These are phyloP conservation scores for Lordiphosa mommai DNA, from an alignment of 1,140 invertebrate genomes.

Conservation along the genomic window DNA sequence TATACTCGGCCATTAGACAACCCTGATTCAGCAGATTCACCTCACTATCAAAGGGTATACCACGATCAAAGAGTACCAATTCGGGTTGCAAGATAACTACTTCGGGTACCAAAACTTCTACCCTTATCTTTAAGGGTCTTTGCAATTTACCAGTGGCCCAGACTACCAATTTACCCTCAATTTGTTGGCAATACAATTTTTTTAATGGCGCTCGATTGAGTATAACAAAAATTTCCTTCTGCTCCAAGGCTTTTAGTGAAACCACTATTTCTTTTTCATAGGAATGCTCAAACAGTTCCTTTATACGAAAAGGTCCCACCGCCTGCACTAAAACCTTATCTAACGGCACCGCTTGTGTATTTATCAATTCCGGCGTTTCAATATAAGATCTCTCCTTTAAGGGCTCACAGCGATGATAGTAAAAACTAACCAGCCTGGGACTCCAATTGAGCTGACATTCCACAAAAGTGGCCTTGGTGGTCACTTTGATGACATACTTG, in stretches of 20 bases:
- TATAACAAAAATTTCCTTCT: slow-evolving; percentile 51
- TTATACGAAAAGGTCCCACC: slow-evolving; percentile 58
- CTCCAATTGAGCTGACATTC: slow-evolving; percentile 45
- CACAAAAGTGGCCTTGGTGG: slow-evolving; percentile 30
- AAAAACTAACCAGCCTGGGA: slow-evolving; percentile 33
- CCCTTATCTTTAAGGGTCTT: slow-evolving; percentile 19
- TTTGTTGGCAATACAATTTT: slow-evolving; percentile 22
- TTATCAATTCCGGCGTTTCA: slow-evolving; percentile 25
- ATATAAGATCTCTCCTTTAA: slow-evolving; percentile 37
- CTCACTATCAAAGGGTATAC: slow-evolving; percentile 10
- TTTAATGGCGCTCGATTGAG: slow-evolving; percentile 34
- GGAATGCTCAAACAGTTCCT: slow-evolving; percentile 46
- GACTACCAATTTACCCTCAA: slow-evolving; percentile 53
- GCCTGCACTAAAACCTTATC: slow-evolving; percentile 30
- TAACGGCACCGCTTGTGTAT: slow-evolving; percentile 11
- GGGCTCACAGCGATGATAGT: slow-evolving; percentile 45
- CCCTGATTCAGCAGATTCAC: slow-evolving; percentile 46
- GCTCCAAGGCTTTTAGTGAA: slow-evolving; percentile 11
- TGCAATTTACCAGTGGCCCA: slow-evolving; percentile 17
- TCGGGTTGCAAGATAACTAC: slow-evolving; percentile 45
- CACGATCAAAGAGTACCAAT: slow-evolving; percentile 50
- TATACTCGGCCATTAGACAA: slow-evolving; percentile 44
- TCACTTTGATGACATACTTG: slow-evolving; percentile 39
- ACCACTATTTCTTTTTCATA: slow-evolving; percentile 37
- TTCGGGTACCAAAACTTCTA: slow-evolving; percentile 37